A percentile compares a stretch with the other conserved stretches of the same genome.
Evolutionary conservation across 2,797 vertebrate species (phyloP).

Genomic region (Tragelaphus oryx): DNA sequence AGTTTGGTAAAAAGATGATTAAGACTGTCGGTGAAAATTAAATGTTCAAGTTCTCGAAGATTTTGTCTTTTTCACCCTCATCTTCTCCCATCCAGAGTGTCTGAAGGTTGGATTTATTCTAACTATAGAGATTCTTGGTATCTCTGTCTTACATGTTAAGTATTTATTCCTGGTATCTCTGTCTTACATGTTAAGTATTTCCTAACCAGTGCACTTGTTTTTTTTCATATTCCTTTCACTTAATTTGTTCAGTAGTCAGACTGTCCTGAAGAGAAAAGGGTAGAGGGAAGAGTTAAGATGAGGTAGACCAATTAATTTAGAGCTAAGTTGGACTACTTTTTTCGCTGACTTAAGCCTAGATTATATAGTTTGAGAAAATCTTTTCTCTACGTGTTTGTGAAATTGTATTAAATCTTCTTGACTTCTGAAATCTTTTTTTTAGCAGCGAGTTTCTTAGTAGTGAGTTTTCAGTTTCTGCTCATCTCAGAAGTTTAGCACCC

Average conservation of each 20-base stretch:
- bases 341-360: background rate
- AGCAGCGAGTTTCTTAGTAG: background rate
- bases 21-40: slow-evolving; percentile 8
- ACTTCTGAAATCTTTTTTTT: background rate
- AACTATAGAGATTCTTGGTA: background rate
- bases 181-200: background rate
- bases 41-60: background rate
- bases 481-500: slow-evolving; percentile 5
- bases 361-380: background rate
- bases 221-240: background rate
- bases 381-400: background rate
- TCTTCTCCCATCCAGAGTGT: background rate
- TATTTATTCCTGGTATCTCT: background rate
- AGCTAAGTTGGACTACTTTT: background rate
- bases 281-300: background rate
- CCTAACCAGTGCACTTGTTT: background rate
- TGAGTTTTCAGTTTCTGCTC: background rate
- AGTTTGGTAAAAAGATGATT: slow-evolving; percentile 28
- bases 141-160: background rate
- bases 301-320: background rate
- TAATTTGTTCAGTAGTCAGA: background rate
- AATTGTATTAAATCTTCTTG: background rate
- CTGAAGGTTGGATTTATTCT: background rate
- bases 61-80: slow-evolving; percentile 20
- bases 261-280: background rate